Conservation (phyloP, 2,888 invertebrate genomes). For the Pollenia labialis region DNA sequence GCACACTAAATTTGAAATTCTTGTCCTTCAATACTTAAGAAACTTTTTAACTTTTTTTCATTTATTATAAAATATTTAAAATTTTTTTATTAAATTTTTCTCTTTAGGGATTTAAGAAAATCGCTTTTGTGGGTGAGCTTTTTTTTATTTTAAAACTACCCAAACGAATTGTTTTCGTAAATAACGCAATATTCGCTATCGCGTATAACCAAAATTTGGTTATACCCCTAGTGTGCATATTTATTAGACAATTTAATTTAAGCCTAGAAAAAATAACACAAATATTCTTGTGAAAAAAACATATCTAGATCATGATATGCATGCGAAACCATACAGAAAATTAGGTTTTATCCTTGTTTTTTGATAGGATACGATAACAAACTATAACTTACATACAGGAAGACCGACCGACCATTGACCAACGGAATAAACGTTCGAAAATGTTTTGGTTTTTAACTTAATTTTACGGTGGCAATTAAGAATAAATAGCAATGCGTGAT, state of each 20-base stretch:
- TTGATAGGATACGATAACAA: conserved; percentile 21
- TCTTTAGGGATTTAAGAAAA: too few relatives aligned
- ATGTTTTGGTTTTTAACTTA: conserved; percentile 73
- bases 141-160: too few relatives aligned
- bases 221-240: too few relatives aligned
- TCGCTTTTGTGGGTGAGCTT: too few relatives aligned
- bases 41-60: too few relatives aligned
- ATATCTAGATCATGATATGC: conserved; percentile 65
- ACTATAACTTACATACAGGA: neutral
- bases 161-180: too few relatives aligned
- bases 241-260: conserved; percentile 62
- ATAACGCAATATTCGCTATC: too few relatives aligned
- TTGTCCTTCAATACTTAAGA: too few relatives aligned
- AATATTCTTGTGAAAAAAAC: conserved; percentile 20
- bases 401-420: neutral
- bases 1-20: too few relatives aligned
- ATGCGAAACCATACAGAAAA: conserved; percentile 68
- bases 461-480: conserved; percentile 76
- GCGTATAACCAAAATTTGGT: too few relatives aligned
- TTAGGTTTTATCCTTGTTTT: conserved; percentile 64
- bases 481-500: conserved; percentile 81
- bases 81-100: too few relatives aligned
- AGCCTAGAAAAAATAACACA: conserved; percentile 39
- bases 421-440: conserved; percentile 8
- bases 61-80: too few relatives aligned